phyloP scores from a whole-genome alignment of 2,797 vertebrate genomes.

The Philypnodon macrostomus region DNA sequence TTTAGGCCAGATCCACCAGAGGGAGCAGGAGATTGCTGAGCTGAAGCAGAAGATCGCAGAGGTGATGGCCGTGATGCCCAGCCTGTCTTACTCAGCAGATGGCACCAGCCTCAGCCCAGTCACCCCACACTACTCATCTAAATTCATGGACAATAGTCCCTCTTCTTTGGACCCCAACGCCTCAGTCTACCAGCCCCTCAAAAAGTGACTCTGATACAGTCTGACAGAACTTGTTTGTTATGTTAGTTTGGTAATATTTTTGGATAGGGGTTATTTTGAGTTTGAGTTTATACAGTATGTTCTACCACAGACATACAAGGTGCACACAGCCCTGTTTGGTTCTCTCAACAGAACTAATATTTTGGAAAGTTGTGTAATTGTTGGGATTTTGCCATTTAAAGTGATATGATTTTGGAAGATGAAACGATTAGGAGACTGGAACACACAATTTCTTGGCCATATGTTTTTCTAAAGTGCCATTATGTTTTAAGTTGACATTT shows the following conservation, averaged over 20 bases:
- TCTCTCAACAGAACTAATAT: no score
- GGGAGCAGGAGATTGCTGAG: slow-evolving; percentile 98
- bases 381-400: slow-evolving; percentile 46
- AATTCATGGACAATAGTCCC: slow-evolving; percentile 98
- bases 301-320: slow-evolving; percentile 20
- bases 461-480: slow-evolving; percentile 42
- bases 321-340: slow-evolving; percentile 8
- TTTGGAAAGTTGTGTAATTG: slow-evolving; percentile 33
- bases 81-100: slow-evolving; percentile 90
- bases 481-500: slow-evolving; percentile 33
- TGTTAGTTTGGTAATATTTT: slow-evolving; percentile 30
- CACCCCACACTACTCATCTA: slow-evolving; percentile 95
- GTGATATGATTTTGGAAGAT: slow-evolving; percentile 15
- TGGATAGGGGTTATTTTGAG: slow-evolving; percentile 28
- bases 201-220: slow-evolving; percentile 81
- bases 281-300: slow-evolving; percentile 52
- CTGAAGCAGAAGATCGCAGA: slow-evolving; percentile 99
- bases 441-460: slow-evolving; percentile 30
- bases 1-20: slow-evolving; percentile 94
- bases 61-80: slow-evolving; percentile 99
- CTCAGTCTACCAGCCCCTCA: slow-evolving; percentile 96
- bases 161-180: slow-evolving; percentile 97
- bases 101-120: slow-evolving; percentile 89
- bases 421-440: slow-evolving; percentile 30
- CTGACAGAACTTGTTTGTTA: slow-evolving; percentile 41